Conservation (phyloP, 2,888 invertebrate genomes). For the Diploptera punctata region DNA sequence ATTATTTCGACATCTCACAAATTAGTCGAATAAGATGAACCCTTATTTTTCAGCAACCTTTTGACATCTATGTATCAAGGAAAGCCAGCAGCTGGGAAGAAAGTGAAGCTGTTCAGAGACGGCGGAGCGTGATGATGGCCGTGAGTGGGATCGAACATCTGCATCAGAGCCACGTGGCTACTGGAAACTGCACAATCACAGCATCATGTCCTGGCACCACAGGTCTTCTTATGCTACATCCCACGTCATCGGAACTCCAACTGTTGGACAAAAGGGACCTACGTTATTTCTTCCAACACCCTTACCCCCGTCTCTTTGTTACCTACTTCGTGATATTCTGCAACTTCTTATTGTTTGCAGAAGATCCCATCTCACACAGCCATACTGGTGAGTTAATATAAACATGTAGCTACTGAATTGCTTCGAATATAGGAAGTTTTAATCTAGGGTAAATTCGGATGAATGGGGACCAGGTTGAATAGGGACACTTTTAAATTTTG, state of each 20-base stretch:
- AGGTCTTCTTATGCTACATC: constrained; percentile 31
- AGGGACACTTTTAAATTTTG: too few species aligned
- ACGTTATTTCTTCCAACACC: constrained; percentile 60
- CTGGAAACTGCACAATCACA: constrained; percentile 32
- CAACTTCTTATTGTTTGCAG: constrained; percentile 60
- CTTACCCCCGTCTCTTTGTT: constrained; percentile 56
- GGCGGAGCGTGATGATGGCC: constrained; percentile 39
- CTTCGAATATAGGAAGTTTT: too few species aligned
- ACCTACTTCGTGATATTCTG: constrained; percentile 59
- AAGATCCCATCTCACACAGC: constrained; percentile 60
- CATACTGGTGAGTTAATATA: constrained; percentile 53
- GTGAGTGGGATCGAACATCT: constrained; percentile 28
- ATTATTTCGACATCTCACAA: too few species aligned
- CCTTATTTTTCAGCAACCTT: constrained; percentile 13
- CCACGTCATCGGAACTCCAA: constrained; percentile 33
- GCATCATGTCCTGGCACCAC: constrained; percentile 19
- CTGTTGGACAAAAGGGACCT: constrained; percentile 55
- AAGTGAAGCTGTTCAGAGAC: constrained; percentile 40
- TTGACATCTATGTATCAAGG: constrained; percentile 26
- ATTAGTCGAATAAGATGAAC: too few species aligned
- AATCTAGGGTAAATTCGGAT: too few species aligned
- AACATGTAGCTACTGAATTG: too few species aligned
- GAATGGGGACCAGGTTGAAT: too few species aligned
- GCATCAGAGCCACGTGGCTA: background rate
- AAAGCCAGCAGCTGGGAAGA: constrained; percentile 44